These are phyloP conservation scores for Bugula neritina DNA, from an alignment of 2,888 invertebrate species.

Conservation along the genomic window DNA sequence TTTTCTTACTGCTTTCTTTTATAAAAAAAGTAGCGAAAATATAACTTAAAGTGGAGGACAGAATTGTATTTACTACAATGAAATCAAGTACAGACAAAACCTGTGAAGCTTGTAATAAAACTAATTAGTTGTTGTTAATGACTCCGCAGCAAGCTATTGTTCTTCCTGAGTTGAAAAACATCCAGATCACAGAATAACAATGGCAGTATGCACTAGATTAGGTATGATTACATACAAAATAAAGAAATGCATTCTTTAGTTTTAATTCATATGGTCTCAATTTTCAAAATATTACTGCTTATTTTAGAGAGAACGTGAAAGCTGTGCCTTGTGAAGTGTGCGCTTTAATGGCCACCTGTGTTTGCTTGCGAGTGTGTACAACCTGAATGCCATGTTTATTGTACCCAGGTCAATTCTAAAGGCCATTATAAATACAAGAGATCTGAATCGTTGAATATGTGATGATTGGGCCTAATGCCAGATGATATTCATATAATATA, in stretches of 20 bases:
- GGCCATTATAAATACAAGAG: not conserved
- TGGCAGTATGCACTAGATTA: not conserved
- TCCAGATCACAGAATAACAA: not conserved
- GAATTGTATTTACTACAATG: not conserved
- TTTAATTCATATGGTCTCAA: not conserved
- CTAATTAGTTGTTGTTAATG: slow-evolving; percentile 6
- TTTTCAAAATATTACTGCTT: slow-evolving; percentile 25
- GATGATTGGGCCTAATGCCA: not conserved
- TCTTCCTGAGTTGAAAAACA: not conserved
- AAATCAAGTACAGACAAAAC: not conserved
- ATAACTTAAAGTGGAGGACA: no score
- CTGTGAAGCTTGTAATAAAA: not conserved
- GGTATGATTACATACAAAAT: slow-evolving; percentile 6
- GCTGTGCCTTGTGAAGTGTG: not conserved
- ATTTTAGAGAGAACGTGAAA: not conserved
- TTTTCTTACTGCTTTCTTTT: no score
- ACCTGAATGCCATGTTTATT: not conserved
- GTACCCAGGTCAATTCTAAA: not conserved
- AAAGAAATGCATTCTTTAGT: not conserved
- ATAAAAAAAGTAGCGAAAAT: no score
- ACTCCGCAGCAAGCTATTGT: not conserved
- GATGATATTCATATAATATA: not conserved
- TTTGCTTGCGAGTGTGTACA: not conserved
- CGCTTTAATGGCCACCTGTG: slow-evolving; percentile 20
- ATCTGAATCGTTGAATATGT: not conserved